phyloP scores from a whole-genome alignment of 1,140 invertebrate species.

The Hyposmocoma kahamanoa region DNA sequence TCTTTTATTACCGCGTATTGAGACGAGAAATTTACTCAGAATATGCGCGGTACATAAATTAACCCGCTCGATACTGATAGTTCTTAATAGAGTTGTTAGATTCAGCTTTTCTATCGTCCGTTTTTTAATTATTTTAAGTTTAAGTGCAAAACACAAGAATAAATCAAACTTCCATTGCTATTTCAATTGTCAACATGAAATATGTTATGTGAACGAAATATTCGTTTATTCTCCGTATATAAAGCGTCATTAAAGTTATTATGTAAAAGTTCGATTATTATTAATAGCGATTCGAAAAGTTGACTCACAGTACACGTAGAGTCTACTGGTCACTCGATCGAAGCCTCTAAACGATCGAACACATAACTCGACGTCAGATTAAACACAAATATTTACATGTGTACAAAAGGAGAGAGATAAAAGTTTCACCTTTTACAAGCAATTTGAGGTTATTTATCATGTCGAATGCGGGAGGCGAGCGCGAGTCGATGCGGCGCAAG shows the following conservation, averaged over 20 bases:
- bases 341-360: slow-evolving; percentile 24
- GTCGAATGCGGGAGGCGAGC: slow-evolving; percentile 17
- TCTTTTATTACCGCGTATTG: slow-evolving; percentile 43
- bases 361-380: slow-evolving; percentile 54
- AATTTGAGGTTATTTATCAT: slow-evolving; percentile 71
- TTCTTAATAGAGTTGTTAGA: too few relatives aligned
- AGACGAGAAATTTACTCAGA: too few relatives aligned
- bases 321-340: slow-evolving; percentile 10
- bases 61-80: too few relatives aligned
- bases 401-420: slow-evolving; percentile 56
- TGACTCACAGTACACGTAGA: background rate
- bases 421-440: slow-evolving; percentile 68
- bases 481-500: slow-evolving; percentile 15
- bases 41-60: too few relatives aligned
- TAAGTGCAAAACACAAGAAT: too few relatives aligned
- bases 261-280: background rate
- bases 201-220: too few relatives aligned
- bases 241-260: background rate
- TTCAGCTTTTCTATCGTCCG: too few relatives aligned
- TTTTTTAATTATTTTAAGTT: too few relatives aligned
- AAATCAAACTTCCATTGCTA: too few relatives aligned
- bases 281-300: background rate
- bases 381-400: slow-evolving; percentile 65
- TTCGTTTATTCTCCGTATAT: too few relatives aligned
- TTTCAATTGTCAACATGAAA: too few relatives aligned